phyloP scores from a whole-genome alignment of 2,113 vertebrate species.

The Rhineura floridana region DNA sequence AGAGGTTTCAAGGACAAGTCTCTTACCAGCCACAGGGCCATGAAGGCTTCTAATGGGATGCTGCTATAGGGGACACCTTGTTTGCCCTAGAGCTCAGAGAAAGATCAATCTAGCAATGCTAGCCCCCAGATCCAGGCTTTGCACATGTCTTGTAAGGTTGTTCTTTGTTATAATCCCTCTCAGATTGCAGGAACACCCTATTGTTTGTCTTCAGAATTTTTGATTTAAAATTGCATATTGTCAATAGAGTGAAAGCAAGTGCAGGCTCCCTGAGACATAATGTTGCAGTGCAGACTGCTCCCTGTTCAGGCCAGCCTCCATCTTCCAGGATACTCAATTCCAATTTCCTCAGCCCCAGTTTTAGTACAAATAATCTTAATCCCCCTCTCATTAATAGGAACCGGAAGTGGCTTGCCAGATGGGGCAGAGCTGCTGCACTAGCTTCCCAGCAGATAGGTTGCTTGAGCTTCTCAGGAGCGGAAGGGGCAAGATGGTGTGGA shows the following conservation, averaged over 20 bases:
- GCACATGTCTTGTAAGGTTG: constrained; percentile 46
- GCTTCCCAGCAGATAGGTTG: too few species aligned
- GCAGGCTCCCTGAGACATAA: not conserved
- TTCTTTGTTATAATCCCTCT: constrained; percentile 17
- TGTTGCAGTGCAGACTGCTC: not conserved
- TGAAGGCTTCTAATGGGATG: constrained; percentile 52
- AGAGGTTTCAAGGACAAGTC: constrained; percentile 65
- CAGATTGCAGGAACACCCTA: constrained; percentile 27
- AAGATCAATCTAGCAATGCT: constrained; percentile 45
- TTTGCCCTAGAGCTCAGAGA: constrained; percentile 57
- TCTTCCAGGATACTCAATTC: too few species aligned
- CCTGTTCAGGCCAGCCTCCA: not conserved
- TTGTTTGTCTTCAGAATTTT: not conserved
- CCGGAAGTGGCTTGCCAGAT: too few species aligned
- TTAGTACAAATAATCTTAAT: too few species aligned
- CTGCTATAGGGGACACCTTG: constrained; percentile 53
- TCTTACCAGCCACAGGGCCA: constrained; percentile 52
- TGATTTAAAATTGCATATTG: not conserved
- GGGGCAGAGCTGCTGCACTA: too few species aligned
- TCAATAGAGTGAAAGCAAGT: not conserved
- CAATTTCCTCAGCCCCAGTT: too few species aligned
- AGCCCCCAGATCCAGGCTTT: constrained; percentile 52
- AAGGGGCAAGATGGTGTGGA: too few species aligned
- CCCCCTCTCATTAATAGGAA: too few species aligned
- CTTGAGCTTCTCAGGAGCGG: too few species aligned